Percentiles rank a stretch among this genome's conserved stretches.
phyloP scores from a whole-genome alignment of 2,888 invertebrate species.

The Drosophila pseudotakahashii region DNA sequence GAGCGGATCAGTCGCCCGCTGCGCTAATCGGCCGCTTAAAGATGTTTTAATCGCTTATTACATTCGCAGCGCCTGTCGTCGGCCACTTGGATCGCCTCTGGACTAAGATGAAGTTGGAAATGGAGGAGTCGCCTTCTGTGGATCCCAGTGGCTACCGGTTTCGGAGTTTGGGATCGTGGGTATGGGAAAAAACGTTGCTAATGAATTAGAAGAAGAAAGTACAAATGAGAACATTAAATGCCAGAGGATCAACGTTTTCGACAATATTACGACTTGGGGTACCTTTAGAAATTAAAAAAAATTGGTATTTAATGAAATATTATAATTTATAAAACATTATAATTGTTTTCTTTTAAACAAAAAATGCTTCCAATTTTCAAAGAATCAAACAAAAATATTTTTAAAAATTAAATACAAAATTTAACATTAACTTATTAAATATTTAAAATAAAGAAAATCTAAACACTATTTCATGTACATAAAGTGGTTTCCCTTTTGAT shows the following conservation, averaged over 20 bases:
- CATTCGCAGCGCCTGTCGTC: slow-evolving; percentile 61
- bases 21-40: slow-evolving; percentile 82
- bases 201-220: not conserved
- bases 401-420: no score
- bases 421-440: no score
- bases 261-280: no score
- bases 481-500: no score
- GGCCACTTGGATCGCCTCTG: slow-evolving; percentile 1
- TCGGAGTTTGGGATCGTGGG: slow-evolving; percentile 1
- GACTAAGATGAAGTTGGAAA: not conserved
- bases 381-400: no score
- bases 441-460: no score
- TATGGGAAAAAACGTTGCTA: not conserved
- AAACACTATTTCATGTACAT: no score
- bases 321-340: no score
- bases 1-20: slow-evolving; percentile 67
- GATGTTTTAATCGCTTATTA: slow-evolving; percentile 81
- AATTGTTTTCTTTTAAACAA: no score
- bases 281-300: not conserved
- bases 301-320: no score
- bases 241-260: not conserved
- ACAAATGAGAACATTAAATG: not conserved
- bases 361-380: no score
- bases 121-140: slow-evolving; percentile 5
- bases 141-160: slow-evolving; percentile 50